Evolutionary conservation across 2,113 vertebrate species (phyloP).

Genomic region (Hippolais icterina): DNA sequence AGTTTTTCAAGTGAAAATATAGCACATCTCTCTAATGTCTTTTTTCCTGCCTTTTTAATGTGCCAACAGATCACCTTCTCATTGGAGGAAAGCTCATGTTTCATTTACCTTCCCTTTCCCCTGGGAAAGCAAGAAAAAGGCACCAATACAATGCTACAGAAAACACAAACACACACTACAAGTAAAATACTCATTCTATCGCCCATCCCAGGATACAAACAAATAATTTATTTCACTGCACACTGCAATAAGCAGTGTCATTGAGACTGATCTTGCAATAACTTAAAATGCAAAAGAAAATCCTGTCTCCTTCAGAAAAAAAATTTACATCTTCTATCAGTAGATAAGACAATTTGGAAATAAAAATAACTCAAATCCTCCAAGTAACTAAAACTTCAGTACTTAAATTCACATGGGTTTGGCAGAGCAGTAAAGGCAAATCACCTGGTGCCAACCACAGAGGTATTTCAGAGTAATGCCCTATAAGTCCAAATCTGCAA

Average conservation of each 20-base stretch:
- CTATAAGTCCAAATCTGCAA: background rate
- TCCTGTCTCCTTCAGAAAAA: background rate
- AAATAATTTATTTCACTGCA: background rate
- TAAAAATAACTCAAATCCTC: background rate
- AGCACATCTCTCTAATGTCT: background rate
- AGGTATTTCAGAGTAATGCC: background rate
- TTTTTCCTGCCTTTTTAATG: background rate
- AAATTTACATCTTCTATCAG: background rate
- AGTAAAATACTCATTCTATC: background rate
- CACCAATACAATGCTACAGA: background rate
- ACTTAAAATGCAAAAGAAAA: background rate
- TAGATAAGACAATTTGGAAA: background rate
- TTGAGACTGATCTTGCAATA: background rate
- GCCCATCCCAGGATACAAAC: background rate
- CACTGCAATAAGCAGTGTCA: background rate
- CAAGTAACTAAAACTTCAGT: background rate
- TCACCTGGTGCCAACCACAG: background rate
- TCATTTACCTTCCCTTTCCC: background rate
- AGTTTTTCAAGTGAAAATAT: background rate
- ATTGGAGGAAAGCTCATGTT: background rate
- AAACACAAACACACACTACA: background rate
- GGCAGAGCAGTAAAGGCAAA: background rate
- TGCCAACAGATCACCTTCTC: background rate
- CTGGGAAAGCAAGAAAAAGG: background rate
- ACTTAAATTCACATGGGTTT: background rate